Evolutionary conservation across 2,797 vertebrate genomes (phyloP).

Genomic region (Myotis vivesi): DNA sequence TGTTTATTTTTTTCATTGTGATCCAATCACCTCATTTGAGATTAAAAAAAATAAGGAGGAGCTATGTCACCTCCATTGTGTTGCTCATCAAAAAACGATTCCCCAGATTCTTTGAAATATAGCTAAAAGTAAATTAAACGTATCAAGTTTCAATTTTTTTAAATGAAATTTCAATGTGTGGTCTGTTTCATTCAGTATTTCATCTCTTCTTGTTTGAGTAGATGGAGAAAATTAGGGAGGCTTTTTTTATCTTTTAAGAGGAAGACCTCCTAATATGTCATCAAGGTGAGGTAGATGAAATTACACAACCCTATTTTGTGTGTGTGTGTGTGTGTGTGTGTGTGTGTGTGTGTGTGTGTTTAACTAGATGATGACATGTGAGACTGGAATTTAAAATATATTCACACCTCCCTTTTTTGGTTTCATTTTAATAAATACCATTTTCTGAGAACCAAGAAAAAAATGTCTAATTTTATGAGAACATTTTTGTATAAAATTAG

Average conservation of each 20-base stretch:
- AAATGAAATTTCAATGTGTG: constrained; percentile 22
- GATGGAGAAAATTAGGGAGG: constrained; percentile 55
- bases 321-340: background rate
- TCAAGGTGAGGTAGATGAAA: constrained; percentile 48
- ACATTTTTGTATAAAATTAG: constrained; percentile 83
- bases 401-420: constrained; percentile 73
- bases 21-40: background rate
- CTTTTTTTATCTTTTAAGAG: constrained; percentile 50
- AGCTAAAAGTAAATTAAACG: constrained; percentile 60
- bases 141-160: background rate
- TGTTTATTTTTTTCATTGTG: constrained; percentile 40
- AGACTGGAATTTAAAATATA: constrained; percentile 75
- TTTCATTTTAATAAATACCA: constrained; percentile 80
- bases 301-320: background rate
- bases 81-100: constrained; percentile 40
- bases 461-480: constrained; percentile 79
- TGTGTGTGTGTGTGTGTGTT: constrained; percentile 40
- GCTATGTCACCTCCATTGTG: background rate
- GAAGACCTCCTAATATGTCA: constrained; percentile 65
- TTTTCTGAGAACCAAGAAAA: constrained; percentile 80
- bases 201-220: constrained; percentile 68
- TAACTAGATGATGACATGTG: constrained; percentile 73
- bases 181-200: constrained; percentile 23
- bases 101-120: constrained; percentile 67
- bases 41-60: background rate